phyloP scores from a whole-genome alignment of 53 echinoderm and acorn worm genomes.

The Zoroaster sp. region DNA sequence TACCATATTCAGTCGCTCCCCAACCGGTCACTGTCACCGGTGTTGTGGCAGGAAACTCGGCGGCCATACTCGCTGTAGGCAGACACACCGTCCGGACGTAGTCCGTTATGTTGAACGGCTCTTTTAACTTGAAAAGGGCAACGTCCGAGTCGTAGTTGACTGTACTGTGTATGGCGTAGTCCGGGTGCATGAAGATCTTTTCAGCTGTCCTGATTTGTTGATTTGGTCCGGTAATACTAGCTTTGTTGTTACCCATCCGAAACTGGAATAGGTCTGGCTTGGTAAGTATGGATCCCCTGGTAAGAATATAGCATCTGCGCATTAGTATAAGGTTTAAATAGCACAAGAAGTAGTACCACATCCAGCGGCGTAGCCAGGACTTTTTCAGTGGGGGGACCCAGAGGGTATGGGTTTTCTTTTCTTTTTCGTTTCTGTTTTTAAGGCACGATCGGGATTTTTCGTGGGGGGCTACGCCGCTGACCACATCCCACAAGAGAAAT shows the following conservation, averaged over 20 bases:
- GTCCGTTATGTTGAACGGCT: neutral
- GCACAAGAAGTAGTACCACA: too few species aligned
- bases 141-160: constrained; percentile 1
- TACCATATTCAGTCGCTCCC: constrained; percentile 12
- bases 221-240: neutral
- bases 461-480: too few species aligned
- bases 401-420: too few species aligned
- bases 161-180: neutral
- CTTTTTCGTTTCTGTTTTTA: too few species aligned
- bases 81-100: constrained; percentile 35
- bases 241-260: constrained; percentile 1
- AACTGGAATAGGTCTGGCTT: neutral
- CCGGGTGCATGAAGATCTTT: constrained; percentile 25
- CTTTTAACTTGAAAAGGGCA: constrained; percentile 23
- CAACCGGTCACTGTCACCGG: constrained; percentile 45
- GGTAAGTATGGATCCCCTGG: neutral
- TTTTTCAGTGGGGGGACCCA: too few species aligned
- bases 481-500: too few species aligned
- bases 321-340: too few species aligned
- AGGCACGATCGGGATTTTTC: too few species aligned
- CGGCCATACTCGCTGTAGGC: neutral
- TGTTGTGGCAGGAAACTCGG: neutral
- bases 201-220: neutral
- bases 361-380: too few species aligned
- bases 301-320: too few species aligned